Evolutionary conservation across 2,113 vertebrate genomes (phyloP).

Genomic region (Beaufortia kweichowensis): DNA sequence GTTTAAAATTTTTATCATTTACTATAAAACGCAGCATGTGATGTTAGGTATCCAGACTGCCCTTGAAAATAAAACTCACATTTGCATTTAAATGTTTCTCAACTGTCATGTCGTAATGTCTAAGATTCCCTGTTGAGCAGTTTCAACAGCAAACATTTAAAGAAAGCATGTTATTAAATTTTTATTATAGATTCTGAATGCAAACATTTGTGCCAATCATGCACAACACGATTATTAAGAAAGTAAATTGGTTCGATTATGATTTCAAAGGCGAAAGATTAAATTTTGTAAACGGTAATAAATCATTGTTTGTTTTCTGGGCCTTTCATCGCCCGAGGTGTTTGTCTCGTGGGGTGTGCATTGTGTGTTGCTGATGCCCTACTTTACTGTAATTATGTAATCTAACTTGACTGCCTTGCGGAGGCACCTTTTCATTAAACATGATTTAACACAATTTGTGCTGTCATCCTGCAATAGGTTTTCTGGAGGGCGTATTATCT

Average conservation of each 20-base stretch:
- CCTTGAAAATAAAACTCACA: too few species aligned
- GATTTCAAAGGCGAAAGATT: constrained; percentile 1
- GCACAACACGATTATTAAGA: not conserved
- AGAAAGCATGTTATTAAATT: not conserved
- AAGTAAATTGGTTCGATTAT: constrained; percentile 17
- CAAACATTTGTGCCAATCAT: not conserved
- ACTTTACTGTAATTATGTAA: constrained; percentile 52
- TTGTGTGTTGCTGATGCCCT: constrained; percentile 45
- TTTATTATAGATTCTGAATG: not conserved
- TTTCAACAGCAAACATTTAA: not conserved
- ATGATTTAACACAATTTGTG: constrained; percentile 45
- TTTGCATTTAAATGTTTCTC: too few species aligned
- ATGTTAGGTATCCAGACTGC: too few species aligned
- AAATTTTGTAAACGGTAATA: constrained; percentile 24
- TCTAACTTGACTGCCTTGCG: constrained; percentile 39
- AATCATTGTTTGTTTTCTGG: constrained; percentile 39
- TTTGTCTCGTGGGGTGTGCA: constrained; percentile 25
- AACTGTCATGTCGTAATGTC: too few species aligned
- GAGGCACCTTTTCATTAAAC: constrained; percentile 56
- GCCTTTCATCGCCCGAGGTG: constrained; percentile 44
- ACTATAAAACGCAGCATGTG: too few species aligned
- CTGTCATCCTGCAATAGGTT: constrained; percentile 29
- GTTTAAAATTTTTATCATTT: too few species aligned
- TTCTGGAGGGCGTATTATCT: constrained; percentile 30
- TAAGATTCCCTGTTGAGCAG: too few species aligned